A percentile compares a stretch with the other conserved stretches of the same genome.
phyloP scores from a whole-genome alignment of 92 coral and sea anemone genomes.

The Diadumene lineata region DNA sequence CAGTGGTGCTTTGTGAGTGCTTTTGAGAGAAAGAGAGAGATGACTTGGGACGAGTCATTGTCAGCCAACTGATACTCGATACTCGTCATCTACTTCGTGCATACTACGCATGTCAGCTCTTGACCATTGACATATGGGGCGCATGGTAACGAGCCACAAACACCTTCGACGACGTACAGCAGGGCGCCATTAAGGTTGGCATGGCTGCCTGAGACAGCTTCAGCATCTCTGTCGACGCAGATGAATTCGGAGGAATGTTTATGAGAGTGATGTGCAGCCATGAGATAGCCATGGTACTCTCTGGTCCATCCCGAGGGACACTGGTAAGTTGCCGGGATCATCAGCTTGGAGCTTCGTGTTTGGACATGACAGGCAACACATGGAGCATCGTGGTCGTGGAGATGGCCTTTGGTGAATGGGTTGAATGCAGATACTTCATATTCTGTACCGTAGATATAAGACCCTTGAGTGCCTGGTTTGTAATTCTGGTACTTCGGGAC shows the following conservation, averaged over 20 bases:
- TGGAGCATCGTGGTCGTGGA: constrained; percentile 55
- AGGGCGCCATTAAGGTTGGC: constrained; percentile 45
- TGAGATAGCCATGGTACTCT: constrained; percentile 77
- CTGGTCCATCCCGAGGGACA: constrained; percentile 75
- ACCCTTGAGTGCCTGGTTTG: constrained; percentile 38
- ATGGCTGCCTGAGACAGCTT: constrained; percentile 26
- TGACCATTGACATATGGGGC: constrained; percentile 22
- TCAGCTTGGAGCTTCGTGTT: constrained; percentile 65
- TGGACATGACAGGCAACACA: constrained; percentile 70
- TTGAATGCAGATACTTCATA: constrained; percentile 36
- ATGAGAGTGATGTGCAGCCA: constrained; percentile 38
- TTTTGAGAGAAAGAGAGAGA: too few relatives aligned
- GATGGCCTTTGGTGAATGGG: constrained; percentile 31
- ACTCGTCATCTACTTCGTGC: constrained; percentile 46
- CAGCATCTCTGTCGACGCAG: constrained; percentile 55
- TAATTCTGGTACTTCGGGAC: constrained; percentile 48
- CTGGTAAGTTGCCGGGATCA: constrained; percentile 61
- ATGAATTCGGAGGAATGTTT: constrained; percentile 29
- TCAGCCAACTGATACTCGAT: too few relatives aligned
- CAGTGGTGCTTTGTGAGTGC: too few relatives aligned
- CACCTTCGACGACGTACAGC: constrained; percentile 46
- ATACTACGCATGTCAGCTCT: constrained; percentile 70
- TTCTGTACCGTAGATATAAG: constrained; percentile 55
- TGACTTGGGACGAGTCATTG: too few relatives aligned
- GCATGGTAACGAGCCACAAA: constrained; percentile 53